Base-by-base conservation (phyloP, 2,888 invertebrate species). In the Agrotis exclamationis region DNA sequence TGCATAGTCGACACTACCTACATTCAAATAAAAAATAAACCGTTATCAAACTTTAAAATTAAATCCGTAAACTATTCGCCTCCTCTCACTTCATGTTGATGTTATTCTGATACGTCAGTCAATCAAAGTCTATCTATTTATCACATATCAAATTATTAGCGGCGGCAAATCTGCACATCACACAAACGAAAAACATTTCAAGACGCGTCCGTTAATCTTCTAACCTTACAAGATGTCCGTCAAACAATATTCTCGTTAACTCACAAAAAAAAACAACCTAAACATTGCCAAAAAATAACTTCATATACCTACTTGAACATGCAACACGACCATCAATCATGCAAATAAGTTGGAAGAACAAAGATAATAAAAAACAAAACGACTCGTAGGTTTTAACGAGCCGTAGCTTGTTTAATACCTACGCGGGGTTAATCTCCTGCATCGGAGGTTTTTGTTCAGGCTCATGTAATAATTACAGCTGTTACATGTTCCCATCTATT, bases 211-310 rank as follows among this genome's bases (percentile, higher is more conserved):
- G 81, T 83, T 81, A 75, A 83, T 81, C 80, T 76, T 68, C 44
- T 60, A 67, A 80, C 64, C 67, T 72, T 68, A 68, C 76, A 44
- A 81, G 53, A 65, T 74, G 80, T 74, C 84, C 78, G 71, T 85
- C 85, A 85, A 78, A 74, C 63, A 70, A 66, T 73, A 74, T 77
- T 85, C 83, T 80, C 77, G 83, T 85, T 85, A 83, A 63, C 74
- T 20, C 28, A 47, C 63, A 82, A 78, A 83, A 78, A 82, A 77
- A 80, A 68, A 50, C 56, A 22, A 47, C 57, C 56, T 58, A 66
- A 82, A 79, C 63, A 79, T 70, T 70, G 71, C 76, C 80, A 72
- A 79, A 83, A 83, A 67, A 76, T 67, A 70, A 73, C 58, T 71
- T 68, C 24, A 51, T 47, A 73, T 57, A 58, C n/a, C n/a, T n/a